phyloP scores from a whole-genome alignment of 23 tunicate species.

The Clavelina lepadiformis region DNA sequence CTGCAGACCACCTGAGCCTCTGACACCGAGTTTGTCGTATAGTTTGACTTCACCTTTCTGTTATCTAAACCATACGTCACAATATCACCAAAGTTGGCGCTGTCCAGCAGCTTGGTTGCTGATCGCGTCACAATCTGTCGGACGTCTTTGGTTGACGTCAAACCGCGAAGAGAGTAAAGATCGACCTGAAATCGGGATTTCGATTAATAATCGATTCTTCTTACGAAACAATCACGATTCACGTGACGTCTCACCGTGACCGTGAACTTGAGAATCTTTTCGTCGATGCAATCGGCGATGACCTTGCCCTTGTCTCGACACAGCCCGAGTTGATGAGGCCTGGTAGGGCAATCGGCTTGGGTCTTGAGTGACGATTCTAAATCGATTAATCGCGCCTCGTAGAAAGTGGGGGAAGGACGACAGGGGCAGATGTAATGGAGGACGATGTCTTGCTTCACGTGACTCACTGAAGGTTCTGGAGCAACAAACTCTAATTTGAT shows the following conservation, averaged over 20 bases:
- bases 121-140: constrained; percentile 29
- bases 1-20: constrained; percentile 14
- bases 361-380: constrained; percentile 27
- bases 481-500: too few relatives aligned
- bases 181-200: constrained; percentile 36
- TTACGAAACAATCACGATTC: neutral
- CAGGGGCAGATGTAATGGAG: constrained; percentile 68
- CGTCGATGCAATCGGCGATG: constrained; percentile 44
- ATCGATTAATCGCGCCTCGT: constrained; percentile 18
- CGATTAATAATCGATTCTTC: neutral
- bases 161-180: constrained; percentile 13
- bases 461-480: constrained; percentile 54
- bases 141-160: constrained; percentile 18
- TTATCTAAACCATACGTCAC: constrained; percentile 22
- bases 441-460: constrained; percentile 43
- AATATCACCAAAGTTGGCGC: constrained; percentile 27
- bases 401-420: constrained; percentile 23
- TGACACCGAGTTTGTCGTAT: constrained; percentile 18
- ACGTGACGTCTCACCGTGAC: constrained; percentile 40
- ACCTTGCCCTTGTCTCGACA: constrained; percentile 55
- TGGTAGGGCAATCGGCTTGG: constrained; percentile 31
- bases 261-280: constrained; percentile 28
- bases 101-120: constrained; percentile 31
- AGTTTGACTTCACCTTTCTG: constrained; percentile 25
- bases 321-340: constrained; percentile 40